Evolutionary conservation across 2,888 invertebrate species (phyloP).

Genomic region (Torymus auratus): DNA sequence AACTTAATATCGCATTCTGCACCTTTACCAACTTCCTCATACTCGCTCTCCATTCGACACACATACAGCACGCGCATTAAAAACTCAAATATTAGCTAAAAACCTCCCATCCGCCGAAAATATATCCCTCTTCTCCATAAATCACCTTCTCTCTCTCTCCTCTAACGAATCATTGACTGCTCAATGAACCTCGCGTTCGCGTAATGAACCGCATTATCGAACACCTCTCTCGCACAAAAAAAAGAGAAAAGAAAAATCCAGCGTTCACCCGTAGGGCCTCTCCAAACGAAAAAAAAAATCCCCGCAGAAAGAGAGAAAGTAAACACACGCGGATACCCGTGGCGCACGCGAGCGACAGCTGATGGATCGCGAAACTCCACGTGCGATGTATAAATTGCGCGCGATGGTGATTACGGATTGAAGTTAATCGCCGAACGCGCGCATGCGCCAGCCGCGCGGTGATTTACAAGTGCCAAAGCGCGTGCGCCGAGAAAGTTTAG

Average conservation of each 20-base stretch:
- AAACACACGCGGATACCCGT: slow-evolving; percentile 13
- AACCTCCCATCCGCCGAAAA: too few species aligned
- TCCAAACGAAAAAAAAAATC: neutral
- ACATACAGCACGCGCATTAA: too few species aligned
- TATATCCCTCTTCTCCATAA: too few species aligned
- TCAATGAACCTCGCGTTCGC: neutral
- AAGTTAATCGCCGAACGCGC: slow-evolving; percentile 47
- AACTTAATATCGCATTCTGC: too few species aligned
- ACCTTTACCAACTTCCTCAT: too few species aligned
- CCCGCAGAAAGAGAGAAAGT: slow-evolving; percentile 28
- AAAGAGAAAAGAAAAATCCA: too few species aligned
- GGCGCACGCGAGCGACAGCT: slow-evolving; percentile 16
- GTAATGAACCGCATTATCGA: neutral
- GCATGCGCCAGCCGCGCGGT: neutral
- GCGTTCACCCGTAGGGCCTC: too few species aligned
- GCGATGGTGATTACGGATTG: slow-evolving; percentile 52
- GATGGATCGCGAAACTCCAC: slow-evolving; percentile 35
- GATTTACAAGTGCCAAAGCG: slow-evolving; percentile 49
- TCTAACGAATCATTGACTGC: too few species aligned
- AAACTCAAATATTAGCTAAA: too few species aligned
- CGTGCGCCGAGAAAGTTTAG: neutral
- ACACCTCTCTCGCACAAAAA: too few species aligned
- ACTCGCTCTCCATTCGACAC: too few species aligned
- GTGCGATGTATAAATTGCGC: slow-evolving; percentile 44
- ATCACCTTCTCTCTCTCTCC: too few species aligned